Percentiles rank a stretch among this genome's conserved stretches.
Conservation (phyloP, 2,797 vertebrate species). For the Myotis pilosus region DNA sequence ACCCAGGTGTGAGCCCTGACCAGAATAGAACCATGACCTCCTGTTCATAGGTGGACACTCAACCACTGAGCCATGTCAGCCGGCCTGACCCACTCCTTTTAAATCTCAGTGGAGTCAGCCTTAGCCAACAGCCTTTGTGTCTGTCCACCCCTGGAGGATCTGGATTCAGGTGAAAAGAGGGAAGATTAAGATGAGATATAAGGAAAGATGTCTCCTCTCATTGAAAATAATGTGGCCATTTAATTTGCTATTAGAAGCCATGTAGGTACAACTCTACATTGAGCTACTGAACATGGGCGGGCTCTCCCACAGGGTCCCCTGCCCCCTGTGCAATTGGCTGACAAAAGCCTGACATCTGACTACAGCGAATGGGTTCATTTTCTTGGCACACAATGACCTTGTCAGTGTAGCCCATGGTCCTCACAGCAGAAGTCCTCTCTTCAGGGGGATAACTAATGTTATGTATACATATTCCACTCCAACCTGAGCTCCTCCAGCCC, state of each 20-base stretch:
- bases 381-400: background rate
- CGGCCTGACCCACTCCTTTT: background rate
- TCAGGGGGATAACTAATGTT: background rate
- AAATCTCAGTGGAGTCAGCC: background rate
- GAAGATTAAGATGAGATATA: background rate
- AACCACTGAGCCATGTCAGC: no score
- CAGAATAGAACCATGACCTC: no score
- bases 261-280: background rate
- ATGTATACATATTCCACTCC: background rate
- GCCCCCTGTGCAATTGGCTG: background rate
- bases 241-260: background rate
- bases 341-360: background rate
- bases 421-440: background rate
- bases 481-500: background rate
- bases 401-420: background rate
- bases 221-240: background rate
- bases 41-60: no score
- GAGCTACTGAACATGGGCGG: fast-evolving
- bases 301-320: background rate
- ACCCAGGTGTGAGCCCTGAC: no score
- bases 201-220: background rate
- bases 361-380: background rate
- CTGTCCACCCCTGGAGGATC: background rate
- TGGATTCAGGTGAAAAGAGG: background rate
- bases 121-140: background rate